Base-by-base conservation (phyloP, 2,888 invertebrate species). In the Rotaria macrura region DNA sequence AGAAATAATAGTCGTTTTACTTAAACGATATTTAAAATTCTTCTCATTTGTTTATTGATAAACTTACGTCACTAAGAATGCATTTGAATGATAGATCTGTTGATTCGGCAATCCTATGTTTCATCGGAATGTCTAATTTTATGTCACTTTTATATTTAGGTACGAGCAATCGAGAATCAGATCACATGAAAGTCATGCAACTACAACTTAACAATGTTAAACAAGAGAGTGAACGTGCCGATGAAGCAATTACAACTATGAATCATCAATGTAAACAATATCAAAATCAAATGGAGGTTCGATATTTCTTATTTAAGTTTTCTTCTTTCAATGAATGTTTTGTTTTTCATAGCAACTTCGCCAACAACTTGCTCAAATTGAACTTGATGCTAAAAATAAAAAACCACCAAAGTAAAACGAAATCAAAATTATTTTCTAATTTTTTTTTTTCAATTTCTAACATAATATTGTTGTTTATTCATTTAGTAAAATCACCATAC, bases 241-340 rank as follows among this genome's bases (percentile, higher is more conserved):
- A 79, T 79, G 74, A 43, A 40, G 40, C 23, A 23, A 79, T 79
- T 23, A n/a, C 23, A 38, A 40, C 25, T 12, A 40, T 25, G n/a
- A 43, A 23, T 40, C 23, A 40, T 79, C 38, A 40, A 43, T 79
- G 43, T 40, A 40, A 79, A 79, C 38, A 79, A 40, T 38, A 25
- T 43, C 74, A 79, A 79, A 40, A 40, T 79, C 74, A 79, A 79
- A 79, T 79, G 74, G 74, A 79, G n/a, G 74, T 79, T 9, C 43
- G 74, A n/a, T n/a, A n/a, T 79, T 43, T 79, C 20, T 1, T 12
- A 12, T 38, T 25, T 7, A 79, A 10, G 14, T 52, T 52, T 52
- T 52, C 20, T 43, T 1, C 25, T 43, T 23, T 6, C 25, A 25
- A 43, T 43, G 1, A 12, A 47, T 12, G 14, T 12, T 47, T 47